Percentiles rank a stretch among this genome's conserved stretches.
Evolutionary conservation across 1,140 invertebrate species (phyloP).

Genomic region (Drosophila bifasciata): DNA sequence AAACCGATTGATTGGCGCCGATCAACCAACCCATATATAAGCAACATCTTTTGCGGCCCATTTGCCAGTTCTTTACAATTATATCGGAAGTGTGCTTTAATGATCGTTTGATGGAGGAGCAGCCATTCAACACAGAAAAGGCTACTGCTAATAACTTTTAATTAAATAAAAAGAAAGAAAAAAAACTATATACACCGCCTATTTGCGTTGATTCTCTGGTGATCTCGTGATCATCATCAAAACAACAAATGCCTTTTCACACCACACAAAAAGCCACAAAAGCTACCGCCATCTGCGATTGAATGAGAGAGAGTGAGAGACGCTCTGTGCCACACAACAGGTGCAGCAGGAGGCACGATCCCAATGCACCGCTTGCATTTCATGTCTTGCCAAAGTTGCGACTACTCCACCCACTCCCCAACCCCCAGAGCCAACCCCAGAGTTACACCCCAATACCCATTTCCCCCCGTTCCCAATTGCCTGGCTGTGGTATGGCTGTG

Average conservation of each 20-base stretch:
- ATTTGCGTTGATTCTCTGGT: slow-evolving; percentile 61
- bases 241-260: slow-evolving; percentile 76
- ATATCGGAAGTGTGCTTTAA: slow-evolving; percentile 52
- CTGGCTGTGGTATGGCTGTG: neutral
- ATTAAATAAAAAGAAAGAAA: slow-evolving; percentile 64
- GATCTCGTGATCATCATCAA: slow-evolving; percentile 67
- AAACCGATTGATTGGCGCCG: slow-evolving; percentile 36
- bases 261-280: slow-evolving; percentile 34
- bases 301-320: too few species aligned
- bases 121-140: slow-evolving; percentile 7
- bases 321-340: too few species aligned
- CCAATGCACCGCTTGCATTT: slow-evolving; percentile 29
- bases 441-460: neutral
- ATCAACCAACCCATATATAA: slow-evolving; percentile 12
- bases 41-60: slow-evolving; percentile 42
- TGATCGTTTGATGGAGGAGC: too few species aligned
- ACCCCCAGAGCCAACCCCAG: slow-evolving; percentile 5
- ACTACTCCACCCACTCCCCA: slow-evolving; percentile 35
- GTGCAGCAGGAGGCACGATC: too few species aligned
- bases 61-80: slow-evolving; percentile 64
- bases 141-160: slow-evolving; percentile 73
- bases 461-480: neutral
- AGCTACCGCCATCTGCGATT: slow-evolving; percentile 14
- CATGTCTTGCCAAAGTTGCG: slow-evolving; percentile 30
- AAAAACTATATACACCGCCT: slow-evolving; percentile 66